Conservation (phyloP, 2,113 vertebrate species). For the Corydoras maculifer region DNA sequence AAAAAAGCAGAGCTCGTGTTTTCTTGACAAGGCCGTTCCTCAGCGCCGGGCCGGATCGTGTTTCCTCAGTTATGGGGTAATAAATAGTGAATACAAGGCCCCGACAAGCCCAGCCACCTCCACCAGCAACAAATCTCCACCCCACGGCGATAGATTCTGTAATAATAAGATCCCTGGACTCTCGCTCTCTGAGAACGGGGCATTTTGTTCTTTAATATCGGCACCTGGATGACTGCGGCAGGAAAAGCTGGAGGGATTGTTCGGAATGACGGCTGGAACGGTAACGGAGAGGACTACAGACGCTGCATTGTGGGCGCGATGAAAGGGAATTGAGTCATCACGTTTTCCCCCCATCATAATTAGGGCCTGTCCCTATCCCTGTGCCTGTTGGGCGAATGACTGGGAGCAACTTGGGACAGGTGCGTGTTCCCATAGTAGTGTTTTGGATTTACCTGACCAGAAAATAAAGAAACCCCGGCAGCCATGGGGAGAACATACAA, state of each 20-base stretch:
- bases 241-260: background rate
- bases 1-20: background rate
- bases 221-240: background rate
- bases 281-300: no score
- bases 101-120: background rate
- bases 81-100: background rate
- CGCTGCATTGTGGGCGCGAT: no score
- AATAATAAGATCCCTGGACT: background rate
- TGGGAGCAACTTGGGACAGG: no score
- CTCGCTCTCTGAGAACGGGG: background rate
- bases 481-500: no score
- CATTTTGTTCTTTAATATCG: background rate
- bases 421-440: no score
- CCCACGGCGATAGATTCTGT: background rate
- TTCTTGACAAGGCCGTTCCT: background rate
- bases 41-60: background rate
- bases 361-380: no score
- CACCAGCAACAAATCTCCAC: background rate
- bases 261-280: no score
- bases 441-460: no score
- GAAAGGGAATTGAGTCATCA: no score
- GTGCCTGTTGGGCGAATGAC: no score
- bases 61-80: conserved; percentile 3
- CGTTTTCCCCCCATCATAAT: no score
- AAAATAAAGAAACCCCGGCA: no score